These are phyloP conservation scores for Panagrolaimus sp. DNA, from an alignment of 1,140 invertebrate species.

Conservation along the genomic window DNA sequence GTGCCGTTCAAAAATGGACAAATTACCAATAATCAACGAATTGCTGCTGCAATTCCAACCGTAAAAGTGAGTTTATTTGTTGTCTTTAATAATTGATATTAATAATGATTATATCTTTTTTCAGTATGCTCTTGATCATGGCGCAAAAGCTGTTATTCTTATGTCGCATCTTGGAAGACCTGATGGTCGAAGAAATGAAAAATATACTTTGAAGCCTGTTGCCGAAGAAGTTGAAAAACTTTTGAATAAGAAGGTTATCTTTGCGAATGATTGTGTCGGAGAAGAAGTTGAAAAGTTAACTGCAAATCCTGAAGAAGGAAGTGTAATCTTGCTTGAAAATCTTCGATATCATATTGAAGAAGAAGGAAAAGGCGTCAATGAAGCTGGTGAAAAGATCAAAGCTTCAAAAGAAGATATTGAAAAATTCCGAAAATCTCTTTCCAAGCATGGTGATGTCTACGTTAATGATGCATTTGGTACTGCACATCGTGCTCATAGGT, in stretches of 20 bases:
- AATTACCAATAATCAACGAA: constrained; percentile 95
- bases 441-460: constrained; percentile 94
- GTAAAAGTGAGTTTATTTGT: constrained; percentile 63
- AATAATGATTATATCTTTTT: constrained; percentile 13
- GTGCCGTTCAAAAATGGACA: constrained; percentile 91
- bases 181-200: constrained; percentile 75
- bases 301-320: constrained; percentile 76
- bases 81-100: constrained; percentile 4
- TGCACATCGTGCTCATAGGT: constrained; percentile 89
- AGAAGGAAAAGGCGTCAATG: constrained; percentile 93
- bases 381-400: constrained; percentile 79
- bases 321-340: constrained; percentile 91
- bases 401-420: constrained; percentile 75
- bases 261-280: constrained; percentile 89
- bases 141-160: constrained; percentile 86
- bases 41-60: constrained; percentile 87
- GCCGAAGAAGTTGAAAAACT: constrained; percentile 81
- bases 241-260: constrained; percentile 76
- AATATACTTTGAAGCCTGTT: constrained; percentile 85
- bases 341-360: constrained; percentile 93
- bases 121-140: constrained; percentile 84
- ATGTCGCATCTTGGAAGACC: constrained; percentile 96
- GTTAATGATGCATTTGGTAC: constrained; percentile 99
- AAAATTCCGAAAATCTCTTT: constrained; percentile 78
- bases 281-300: constrained; percentile 81